These are phyloP conservation scores for Sardina pilchardus DNA, from an alignment of 2,113 vertebrate species.

Conservation along the genomic window DNA sequence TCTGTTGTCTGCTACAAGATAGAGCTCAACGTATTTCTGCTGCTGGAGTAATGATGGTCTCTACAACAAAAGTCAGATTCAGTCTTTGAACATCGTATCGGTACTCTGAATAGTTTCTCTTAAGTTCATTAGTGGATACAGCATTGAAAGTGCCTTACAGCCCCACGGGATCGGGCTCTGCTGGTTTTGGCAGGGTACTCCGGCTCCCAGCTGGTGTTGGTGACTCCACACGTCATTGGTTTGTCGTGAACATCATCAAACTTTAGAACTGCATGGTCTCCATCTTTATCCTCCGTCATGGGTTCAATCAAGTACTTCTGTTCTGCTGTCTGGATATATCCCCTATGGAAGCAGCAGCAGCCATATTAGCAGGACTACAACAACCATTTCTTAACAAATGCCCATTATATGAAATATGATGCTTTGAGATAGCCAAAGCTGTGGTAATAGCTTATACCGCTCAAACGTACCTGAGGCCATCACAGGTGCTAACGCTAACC, in stretches of 20 bases:
- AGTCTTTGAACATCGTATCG: neutral
- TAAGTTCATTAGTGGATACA: neutral
- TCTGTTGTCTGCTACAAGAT: constrained; percentile 69
- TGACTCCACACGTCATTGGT: constrained; percentile 70
- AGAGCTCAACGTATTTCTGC: constrained; percentile 71
- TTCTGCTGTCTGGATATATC: constrained; percentile 70
- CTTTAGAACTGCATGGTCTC: constrained; percentile 63
- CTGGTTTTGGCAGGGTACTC: constrained; percentile 61
- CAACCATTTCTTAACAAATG: neutral
- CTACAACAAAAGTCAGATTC: constrained; percentile 48
- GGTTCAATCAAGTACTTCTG: constrained; percentile 76
- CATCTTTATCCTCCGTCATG: constrained; percentile 54
- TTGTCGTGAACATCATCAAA: constrained; percentile 42
- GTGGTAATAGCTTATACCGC: neutral
- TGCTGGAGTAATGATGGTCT: constrained; percentile 57
- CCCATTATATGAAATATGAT: neutral
- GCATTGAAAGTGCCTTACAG: constrained; percentile 47
- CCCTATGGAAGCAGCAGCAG: constrained; percentile 53
- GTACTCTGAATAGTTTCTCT: neutral
- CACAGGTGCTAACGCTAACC: constrained; percentile 76
- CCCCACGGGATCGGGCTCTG: constrained; percentile 62
- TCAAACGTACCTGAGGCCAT: constrained; percentile 73
- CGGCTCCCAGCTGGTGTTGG: constrained; percentile 69
- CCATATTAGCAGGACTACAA: neutral
- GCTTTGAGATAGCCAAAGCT: neutral